Evolutionary conservation across 2,888 invertebrate genomes (phyloP).

Genomic region (Lasioglossum leucozonium): DNA sequence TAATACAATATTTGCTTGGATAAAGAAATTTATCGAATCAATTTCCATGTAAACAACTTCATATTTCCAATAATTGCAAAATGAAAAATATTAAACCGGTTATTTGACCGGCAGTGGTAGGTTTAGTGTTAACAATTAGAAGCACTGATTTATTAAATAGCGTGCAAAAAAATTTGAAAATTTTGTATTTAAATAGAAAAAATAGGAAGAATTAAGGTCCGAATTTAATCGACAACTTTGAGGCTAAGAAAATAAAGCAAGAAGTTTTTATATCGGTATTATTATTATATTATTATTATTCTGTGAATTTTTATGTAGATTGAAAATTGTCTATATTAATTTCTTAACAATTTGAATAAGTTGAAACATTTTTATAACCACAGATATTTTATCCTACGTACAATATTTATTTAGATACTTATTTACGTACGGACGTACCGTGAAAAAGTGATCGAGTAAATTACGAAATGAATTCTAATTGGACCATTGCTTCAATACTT

Average conservation of each 20-base stretch:
- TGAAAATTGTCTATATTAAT: not conserved
- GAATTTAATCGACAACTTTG: too few species aligned
- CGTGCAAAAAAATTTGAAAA: too few species aligned
- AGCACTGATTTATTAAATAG: too few species aligned
- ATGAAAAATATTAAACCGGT: too few species aligned
- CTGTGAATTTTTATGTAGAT: not conserved
- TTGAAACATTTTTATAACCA: not conserved
- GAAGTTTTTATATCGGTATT: not conserved
- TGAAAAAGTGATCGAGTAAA: not conserved
- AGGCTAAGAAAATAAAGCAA: not conserved
- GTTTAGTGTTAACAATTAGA: not conserved
- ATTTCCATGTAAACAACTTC: too few species aligned
- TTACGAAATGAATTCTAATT: not conserved
- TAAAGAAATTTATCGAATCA: too few species aligned
- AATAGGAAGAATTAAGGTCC: not conserved
- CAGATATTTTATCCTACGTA: not conserved
- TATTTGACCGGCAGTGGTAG: too few species aligned
- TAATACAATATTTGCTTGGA: too few species aligned
- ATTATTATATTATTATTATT: not conserved
- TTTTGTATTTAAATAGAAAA: not conserved
- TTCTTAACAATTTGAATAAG: too few species aligned
- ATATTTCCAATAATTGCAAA: too few species aligned
- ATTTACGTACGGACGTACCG: not conserved
- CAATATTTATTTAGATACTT: not conserved
- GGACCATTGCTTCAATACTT: not conserved